These are phyloP conservation scores for Leucoma salicis DNA, from an alignment of 2,888 invertebrate genomes.

Conservation along the genomic window DNA sequence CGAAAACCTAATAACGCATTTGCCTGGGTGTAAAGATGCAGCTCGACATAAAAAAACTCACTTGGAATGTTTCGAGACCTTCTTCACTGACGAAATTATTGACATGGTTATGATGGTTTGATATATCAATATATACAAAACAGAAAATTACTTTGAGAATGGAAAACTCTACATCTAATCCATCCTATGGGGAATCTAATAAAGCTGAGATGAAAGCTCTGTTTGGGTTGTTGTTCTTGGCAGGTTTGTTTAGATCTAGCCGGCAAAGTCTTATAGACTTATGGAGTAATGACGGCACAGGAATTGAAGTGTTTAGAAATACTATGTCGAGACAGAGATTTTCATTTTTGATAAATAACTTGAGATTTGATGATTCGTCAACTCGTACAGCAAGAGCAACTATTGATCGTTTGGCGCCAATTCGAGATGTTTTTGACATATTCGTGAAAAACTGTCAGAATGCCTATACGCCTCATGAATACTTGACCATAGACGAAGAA, in stretches of 20 bases:
- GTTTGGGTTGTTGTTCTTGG: neutral
- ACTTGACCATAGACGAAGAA: slow-evolving; percentile 12
- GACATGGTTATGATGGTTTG: too few species aligned
- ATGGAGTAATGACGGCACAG: slow-evolving; percentile 1
- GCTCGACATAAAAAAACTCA: neutral
- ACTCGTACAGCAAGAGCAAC: slow-evolving; percentile 3
- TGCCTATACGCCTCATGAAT: neutral
- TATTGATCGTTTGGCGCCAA: slow-evolving; percentile 7
- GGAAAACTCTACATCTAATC: neutral
- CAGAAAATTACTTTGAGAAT: slow-evolving; percentile 2
- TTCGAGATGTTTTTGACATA: slow-evolving; percentile 6
- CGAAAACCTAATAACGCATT: neutral
- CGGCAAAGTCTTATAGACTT: slow-evolving; percentile 2
- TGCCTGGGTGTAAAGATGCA: neutral
- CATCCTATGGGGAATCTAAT: neutral
- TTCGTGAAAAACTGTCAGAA: slow-evolving; percentile 6
- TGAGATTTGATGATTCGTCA: slow-evolving; percentile 9
- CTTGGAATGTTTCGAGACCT: neutral
- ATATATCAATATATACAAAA: neutral
- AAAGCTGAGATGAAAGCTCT: neutral
- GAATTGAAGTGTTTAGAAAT: slow-evolving; percentile 5
- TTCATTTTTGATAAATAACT: slow-evolving; percentile 1
- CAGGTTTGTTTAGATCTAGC: neutral
- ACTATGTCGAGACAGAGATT: slow-evolving; percentile 10
- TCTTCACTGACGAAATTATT: neutral